phyloP scores from a whole-genome alignment of 2,113 vertebrate species.

The Mugil cephalus region DNA sequence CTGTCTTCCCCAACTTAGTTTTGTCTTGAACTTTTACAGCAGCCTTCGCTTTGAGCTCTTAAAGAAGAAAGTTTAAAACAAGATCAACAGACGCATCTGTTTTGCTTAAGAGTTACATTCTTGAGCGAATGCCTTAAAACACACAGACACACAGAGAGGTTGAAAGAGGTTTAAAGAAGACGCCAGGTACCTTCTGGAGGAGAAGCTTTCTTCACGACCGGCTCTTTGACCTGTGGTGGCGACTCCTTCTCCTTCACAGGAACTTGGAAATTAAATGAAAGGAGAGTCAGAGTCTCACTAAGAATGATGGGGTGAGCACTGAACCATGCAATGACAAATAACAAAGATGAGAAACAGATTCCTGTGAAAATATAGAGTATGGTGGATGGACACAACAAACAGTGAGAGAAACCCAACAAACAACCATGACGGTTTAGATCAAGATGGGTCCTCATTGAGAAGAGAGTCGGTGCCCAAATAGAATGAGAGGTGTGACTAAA shows the following conservation, averaged over 20 bases:
- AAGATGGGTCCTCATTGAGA: neutral
- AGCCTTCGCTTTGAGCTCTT: conserved; percentile 60
- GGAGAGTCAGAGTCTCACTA: conserved; percentile 45
- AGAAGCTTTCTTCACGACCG: conserved; percentile 58
- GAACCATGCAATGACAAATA: neutral
- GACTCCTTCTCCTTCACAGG: conserved; percentile 71
- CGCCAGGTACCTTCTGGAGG: conserved; percentile 73
- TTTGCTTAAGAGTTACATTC: conserved; percentile 58
- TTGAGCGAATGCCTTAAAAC: conserved; percentile 38
- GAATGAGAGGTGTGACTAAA: conserved; percentile 61
- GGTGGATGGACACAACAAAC: conserved; percentile 21
- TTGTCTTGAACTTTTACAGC: conserved; percentile 44
- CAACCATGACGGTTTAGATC: neutral
- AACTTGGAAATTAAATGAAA: conserved; percentile 71
- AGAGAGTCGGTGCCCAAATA: conserved; percentile 54
- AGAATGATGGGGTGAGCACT: conserved; percentile 16
- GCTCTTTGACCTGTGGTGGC: conserved; percentile 49
- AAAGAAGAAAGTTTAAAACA: conserved; percentile 21
- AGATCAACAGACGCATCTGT: conserved; percentile 23
- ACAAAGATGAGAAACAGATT: conserved; percentile 3
- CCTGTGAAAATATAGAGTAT: neutral
- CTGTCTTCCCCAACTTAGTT: conserved; percentile 44
- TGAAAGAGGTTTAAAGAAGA: conserved; percentile 16
- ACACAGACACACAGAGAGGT: conserved; percentile 26
- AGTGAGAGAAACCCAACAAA: neutral